Evolutionary conservation across 2,797 vertebrate species (phyloP).

Genomic region (Prionace glauca): DNA sequence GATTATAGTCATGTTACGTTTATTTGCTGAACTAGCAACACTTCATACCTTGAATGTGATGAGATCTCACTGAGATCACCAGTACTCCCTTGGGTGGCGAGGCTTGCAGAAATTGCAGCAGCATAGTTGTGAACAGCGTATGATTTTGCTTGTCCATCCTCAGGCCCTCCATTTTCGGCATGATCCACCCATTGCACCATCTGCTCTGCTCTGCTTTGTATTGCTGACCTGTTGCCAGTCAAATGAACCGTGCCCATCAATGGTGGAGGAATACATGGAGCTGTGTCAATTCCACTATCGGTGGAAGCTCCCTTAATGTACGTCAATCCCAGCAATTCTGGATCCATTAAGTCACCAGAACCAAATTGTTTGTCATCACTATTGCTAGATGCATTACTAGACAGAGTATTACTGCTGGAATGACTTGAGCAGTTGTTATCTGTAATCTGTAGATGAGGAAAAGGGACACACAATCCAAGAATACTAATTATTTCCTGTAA

Average conservation of each 20-base stretch:
- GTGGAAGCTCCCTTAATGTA: slow-evolving; percentile 92
- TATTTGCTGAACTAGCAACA: not conserved
- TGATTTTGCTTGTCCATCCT: slow-evolving; percentile 72
- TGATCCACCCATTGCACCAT: slow-evolving; percentile 64
- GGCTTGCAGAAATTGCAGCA: slow-evolving; percentile 59
- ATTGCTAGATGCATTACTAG: slow-evolving; percentile 86
- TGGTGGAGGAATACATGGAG: slow-evolving; percentile 69
- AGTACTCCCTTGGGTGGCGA: slow-evolving; percentile 70
- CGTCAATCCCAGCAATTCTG: slow-evolving; percentile 80
- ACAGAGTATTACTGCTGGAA: slow-evolving; percentile 91
- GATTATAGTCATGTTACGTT: not conserved
- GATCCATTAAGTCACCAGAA: slow-evolving; percentile 87
- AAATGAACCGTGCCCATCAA: slow-evolving; percentile 59
- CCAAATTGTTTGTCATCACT: slow-evolving; percentile 89
- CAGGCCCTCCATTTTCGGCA: slow-evolving; percentile 56
- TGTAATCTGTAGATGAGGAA: slow-evolving; percentile 60
- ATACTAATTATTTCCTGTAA: not conserved
- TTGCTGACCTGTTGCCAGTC: slow-evolving; percentile 51
- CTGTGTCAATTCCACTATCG: slow-evolving; percentile 89
- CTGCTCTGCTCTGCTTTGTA: slow-evolving; percentile 58
- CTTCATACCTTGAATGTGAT: slow-evolving; percentile 79
- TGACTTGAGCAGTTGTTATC: slow-evolving; percentile 86
- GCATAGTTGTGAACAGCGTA: slow-evolving; percentile 71
- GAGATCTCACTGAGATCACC: slow-evolving; percentile 87
- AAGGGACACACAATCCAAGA: slow-evolving; percentile 2